Conservation (phyloP, 92 coral and sea anemone species). For the Meandrina meandrites region DNA sequence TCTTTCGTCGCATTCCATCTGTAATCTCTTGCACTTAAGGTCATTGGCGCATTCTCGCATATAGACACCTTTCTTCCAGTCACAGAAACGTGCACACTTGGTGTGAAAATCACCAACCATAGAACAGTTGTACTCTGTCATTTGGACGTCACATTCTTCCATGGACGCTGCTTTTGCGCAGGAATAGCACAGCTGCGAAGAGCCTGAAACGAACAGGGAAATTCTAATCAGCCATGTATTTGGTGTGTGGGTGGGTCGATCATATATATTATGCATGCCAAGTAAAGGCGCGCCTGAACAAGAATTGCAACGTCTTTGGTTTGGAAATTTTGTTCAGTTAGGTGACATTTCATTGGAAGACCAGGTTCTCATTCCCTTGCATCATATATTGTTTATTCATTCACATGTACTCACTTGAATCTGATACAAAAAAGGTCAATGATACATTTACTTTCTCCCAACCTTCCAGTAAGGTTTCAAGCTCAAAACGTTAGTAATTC, state of each 20-base stretch:
- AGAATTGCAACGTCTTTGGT: too few species aligned
- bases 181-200: constrained; percentile 21
- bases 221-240: background rate
- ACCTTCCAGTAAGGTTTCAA: too few species aligned
- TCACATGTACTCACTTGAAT: too few species aligned
- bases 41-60: constrained; percentile 13
- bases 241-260: background rate
- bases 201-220: background rate
- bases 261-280: too few species aligned
- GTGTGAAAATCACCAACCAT: constrained; percentile 2
- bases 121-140: constrained; percentile 16
- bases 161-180: constrained; percentile 24
- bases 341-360: too few species aligned
- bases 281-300: too few species aligned
- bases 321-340: too few species aligned
- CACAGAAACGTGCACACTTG: constrained; percentile 21
- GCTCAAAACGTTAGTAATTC: too few species aligned
- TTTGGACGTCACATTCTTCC: constrained; percentile 11
- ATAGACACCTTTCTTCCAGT: constrained; percentile 12
- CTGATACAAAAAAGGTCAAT: too few species aligned
- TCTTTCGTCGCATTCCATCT: constrained; percentile 12
- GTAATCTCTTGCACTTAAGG: constrained; percentile 4
- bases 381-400: too few species aligned
- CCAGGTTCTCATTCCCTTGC: too few species aligned
- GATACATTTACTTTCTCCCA: too few species aligned